A percentile compares a stretch with the other conserved stretches of the same genome.
Evolutionary conservation across 2,888 invertebrate genomes (phyloP).

Genomic region (Nomada goodeniana): DNA sequence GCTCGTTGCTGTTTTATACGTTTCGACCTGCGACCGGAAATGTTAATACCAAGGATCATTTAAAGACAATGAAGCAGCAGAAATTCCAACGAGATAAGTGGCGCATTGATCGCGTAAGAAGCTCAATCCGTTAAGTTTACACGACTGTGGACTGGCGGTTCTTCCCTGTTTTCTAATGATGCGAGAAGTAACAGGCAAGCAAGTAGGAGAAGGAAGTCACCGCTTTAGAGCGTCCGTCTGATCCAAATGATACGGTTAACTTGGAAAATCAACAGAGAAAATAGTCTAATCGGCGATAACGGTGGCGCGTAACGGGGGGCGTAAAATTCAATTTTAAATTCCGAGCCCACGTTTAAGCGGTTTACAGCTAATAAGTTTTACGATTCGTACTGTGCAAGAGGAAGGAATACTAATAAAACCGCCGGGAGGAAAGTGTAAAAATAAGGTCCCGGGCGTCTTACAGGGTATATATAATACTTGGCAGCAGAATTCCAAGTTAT

Average conservation of each 20-base stretch:
- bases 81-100: conserved; percentile 15
- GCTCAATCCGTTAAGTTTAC: conserved; percentile 25
- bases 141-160: background rate
- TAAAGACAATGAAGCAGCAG: conserved; percentile 42
- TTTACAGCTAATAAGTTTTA: conserved; percentile 13
- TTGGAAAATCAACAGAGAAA: conserved; percentile 35
- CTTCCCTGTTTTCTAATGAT: background rate
- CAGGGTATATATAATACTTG: no score
- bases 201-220: background rate
- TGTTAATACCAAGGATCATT: conserved; percentile 24
- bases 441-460: background rate
- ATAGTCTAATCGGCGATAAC: conserved; percentile 41
- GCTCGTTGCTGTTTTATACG: background rate
- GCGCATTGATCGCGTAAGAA: background rate
- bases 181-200: background rate
- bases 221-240: background rate
- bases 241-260: conserved; percentile 26
- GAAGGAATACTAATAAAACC: background rate
- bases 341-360: conserved; percentile 7
- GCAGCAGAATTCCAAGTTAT: no score
- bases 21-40: background rate
- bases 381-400: background rate
- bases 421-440: background rate
- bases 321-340: conserved; percentile 16
- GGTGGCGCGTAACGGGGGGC: conserved; percentile 43